Evolutionary conservation across 2,888 invertebrate genomes (phyloP), one percentile per base, ranked within the genome.

Genomic region (Scaptomyza tumidula): DNA sequence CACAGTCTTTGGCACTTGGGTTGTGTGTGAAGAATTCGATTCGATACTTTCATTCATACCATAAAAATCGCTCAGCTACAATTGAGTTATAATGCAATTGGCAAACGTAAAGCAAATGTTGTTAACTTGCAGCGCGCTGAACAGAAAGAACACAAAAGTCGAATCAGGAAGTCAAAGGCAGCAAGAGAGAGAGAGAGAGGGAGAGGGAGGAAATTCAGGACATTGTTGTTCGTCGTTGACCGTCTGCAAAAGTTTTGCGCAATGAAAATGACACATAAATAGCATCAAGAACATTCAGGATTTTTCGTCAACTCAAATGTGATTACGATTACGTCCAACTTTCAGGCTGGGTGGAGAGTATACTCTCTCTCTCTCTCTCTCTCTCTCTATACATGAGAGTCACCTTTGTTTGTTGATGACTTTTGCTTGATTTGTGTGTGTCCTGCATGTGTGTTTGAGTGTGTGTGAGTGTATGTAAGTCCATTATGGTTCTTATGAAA

Each of bases 71-170:
- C 66, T 81, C 88, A 74, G 64, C 84, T 78, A 68, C 85, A 86
- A 86, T 86, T 88, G 86, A 86, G 86, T 88, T 88, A 86, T 86
- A 88, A 88, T 88, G 84, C 85, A 86, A 86, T 86, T 86, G 86
- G 75, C 85, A 82, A 84, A 86, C 81, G 88, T 88, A 87, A 86
- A 80, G 80, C 75, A 87, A 86, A 86, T 77, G 77, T 77, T 86
- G 88, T 86, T 86, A 86, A 71, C 84, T 80, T 71, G 70, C 74
- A 75, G 56, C 29, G 29, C 61, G 59, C 27, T 50, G 45, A 41
- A 57, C 50, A 24, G 16, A 39, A 49, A 54, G 58, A 44, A 19
- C 11, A 19, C 46, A n/a, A 19, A 9, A 49, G 29, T 9, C 27
- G n/a, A 1, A 0, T 7, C 27, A 6, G 35, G 1, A 2, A 19